Evolutionary conservation across 2,113 vertebrate species (phyloP).

Genomic region (Sitta europaea): DNA sequence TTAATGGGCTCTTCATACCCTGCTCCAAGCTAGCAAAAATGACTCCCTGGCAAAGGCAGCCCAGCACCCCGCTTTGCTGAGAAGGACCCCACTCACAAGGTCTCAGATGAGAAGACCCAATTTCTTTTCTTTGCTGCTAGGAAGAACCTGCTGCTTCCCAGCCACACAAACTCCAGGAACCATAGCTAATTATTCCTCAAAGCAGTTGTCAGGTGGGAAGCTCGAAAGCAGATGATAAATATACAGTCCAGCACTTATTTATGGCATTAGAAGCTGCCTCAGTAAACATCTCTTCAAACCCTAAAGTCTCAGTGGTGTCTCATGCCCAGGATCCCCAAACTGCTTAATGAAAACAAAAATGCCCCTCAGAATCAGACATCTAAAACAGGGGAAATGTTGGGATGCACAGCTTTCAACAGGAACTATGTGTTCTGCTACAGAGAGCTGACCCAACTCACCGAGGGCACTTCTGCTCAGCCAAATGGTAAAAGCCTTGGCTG

Average conservation of each 20-base stretch:
- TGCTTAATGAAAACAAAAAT: fast-evolving
- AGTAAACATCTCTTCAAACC: neutral
- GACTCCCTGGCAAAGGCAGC: neutral
- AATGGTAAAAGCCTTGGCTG: fast-evolving
- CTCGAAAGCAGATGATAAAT: neutral
- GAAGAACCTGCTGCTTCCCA: neutral
- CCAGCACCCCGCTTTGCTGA: neutral
- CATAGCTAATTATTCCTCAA: neutral
- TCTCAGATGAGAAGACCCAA: neutral
- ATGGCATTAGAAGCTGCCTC: neutral
- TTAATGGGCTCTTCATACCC: neutral
- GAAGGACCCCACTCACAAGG: neutral
- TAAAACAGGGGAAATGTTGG: neutral
- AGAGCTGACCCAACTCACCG: neutral
- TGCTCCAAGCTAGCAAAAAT: neutral
- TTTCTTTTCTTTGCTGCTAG: neutral
- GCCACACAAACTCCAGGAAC: neutral
- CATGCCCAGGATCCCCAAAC: neutral
- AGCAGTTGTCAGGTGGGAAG: neutral
- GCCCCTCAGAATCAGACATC: neutral
- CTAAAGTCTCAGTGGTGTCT: neutral
- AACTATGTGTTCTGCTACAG: neutral
- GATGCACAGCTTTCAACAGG: neutral
- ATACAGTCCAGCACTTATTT: neutral
- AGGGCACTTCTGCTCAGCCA: neutral